These are phyloP conservation scores for Meriones unguiculatus DNA, from an alignment of 2,113 vertebrate genomes.

Conservation along the genomic window DNA sequence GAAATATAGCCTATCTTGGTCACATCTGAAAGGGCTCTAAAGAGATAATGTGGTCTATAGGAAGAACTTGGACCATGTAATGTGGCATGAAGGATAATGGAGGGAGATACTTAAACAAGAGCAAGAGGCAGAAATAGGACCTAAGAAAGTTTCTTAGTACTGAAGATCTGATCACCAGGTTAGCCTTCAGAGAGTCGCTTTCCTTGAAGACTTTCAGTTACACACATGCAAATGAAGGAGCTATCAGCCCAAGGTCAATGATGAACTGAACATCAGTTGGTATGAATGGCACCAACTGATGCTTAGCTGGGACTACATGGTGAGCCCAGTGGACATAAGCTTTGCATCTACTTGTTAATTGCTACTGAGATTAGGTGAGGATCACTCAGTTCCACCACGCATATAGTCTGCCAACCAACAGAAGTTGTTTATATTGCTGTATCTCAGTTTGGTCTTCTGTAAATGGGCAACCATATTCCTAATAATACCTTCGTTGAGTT, in stretches of 20 bases:
- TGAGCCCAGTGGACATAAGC: background rate
- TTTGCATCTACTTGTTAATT: background rate
- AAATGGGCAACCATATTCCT: background rate
- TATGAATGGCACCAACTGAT: background rate
- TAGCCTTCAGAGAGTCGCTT: no score
- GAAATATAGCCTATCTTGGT: background rate
- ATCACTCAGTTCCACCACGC: accelerated
- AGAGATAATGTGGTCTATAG: background rate
- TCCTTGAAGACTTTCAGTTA: no score
- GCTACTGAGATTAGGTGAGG: background rate
- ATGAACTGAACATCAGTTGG: background rate
- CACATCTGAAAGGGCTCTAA: background rate
- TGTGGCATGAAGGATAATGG: accelerated
- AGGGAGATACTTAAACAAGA: background rate
- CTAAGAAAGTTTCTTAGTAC: no score
- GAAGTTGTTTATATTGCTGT: background rate
- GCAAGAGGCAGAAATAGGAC: no score
- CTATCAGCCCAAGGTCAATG: background rate
- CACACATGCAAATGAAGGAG: no score
- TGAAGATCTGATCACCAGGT: no score
- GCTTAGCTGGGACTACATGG: background rate
- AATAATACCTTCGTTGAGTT: background rate
- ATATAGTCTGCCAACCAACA: background rate
- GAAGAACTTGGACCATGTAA: background rate
- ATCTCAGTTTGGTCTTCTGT: background rate